A percentile compares a stretch with the other conserved stretches of the same genome.
Conservation (phyloP, 2,113 vertebrate genomes). For the Entelurus aequoreus region DNA sequence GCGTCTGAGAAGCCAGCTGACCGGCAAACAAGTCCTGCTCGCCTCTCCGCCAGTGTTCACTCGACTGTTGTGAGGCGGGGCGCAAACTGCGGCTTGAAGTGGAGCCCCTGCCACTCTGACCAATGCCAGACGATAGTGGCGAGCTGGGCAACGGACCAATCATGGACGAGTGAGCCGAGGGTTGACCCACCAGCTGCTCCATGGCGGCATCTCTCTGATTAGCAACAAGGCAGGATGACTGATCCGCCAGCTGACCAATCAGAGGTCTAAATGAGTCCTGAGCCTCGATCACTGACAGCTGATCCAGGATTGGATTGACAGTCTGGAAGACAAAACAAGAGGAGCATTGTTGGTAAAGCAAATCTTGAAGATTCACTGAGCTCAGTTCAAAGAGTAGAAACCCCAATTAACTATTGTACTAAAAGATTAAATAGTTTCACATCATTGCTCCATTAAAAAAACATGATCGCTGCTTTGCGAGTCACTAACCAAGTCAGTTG, state of each 20-base stretch:
- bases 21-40: conserved; percentile 16
- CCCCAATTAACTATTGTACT: too few species aligned
- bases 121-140: neutral
- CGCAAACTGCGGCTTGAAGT: conserved; percentile 24
- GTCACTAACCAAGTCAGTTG: conserved; percentile 26
- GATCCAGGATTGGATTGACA: conserved; percentile 4
- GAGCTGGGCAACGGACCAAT: conserved; percentile 26
- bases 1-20: conserved; percentile 16
- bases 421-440: neutral
- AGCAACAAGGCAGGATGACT: conserved; percentile 37
- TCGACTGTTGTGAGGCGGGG: conserved; percentile 25
- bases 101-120: conserved; percentile 38
- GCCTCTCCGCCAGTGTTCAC: conserved; percentile 17
- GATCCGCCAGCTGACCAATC: conserved; percentile 39
- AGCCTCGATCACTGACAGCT: neutral
- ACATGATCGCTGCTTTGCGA: neutral
- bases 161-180: conserved; percentile 53
- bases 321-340: neutral
- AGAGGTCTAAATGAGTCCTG: conserved; percentile 53
- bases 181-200: conserved; percentile 44
- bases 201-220: conserved; percentile 26
- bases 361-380: neutral
- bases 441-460: neutral
- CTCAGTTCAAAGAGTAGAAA: neutral
- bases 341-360: neutral